phyloP scores from a whole-genome alignment of 2,797 vertebrate genomes.

The Bovichtus diacanthus region DNA sequence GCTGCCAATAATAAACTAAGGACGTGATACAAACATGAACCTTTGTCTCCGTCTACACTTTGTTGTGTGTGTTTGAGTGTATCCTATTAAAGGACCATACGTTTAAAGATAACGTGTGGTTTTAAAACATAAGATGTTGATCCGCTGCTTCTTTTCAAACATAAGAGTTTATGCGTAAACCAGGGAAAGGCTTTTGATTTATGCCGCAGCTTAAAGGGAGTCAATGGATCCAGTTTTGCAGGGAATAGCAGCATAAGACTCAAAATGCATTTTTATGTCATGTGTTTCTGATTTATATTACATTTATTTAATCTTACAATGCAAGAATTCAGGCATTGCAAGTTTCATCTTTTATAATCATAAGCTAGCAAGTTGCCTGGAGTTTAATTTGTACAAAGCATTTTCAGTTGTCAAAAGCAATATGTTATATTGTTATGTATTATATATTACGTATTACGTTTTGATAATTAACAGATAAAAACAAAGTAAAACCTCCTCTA shows the following conservation, averaged over 20 bases:
- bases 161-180: background rate
- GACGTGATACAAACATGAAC: slow-evolving; percentile 22
- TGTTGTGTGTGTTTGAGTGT: background rate
- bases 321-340: too few relatives aligned
- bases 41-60: slow-evolving; percentile 5
- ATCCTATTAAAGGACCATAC: background rate
- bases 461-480: too few relatives aligned
- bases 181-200: background rate
- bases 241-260: background rate
- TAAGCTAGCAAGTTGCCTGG: background rate
- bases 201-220: background rate
- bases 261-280: too few relatives aligned
- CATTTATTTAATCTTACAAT: too few relatives aligned
- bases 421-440: too few relatives aligned
- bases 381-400: background rate
- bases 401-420: background rate
- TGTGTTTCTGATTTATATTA: too few relatives aligned
- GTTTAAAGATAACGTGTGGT: background rate
- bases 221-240: background rate
- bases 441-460: too few relatives aligned
- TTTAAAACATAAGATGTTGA: background rate
- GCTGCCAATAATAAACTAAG: slow-evolving; percentile 63
- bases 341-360: too few relatives aligned
- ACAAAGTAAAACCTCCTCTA: too few relatives aligned
- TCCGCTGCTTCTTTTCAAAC: background rate